Conservation (phyloP, 2,888 invertebrate species). For the Plutella xylostella region DNA sequence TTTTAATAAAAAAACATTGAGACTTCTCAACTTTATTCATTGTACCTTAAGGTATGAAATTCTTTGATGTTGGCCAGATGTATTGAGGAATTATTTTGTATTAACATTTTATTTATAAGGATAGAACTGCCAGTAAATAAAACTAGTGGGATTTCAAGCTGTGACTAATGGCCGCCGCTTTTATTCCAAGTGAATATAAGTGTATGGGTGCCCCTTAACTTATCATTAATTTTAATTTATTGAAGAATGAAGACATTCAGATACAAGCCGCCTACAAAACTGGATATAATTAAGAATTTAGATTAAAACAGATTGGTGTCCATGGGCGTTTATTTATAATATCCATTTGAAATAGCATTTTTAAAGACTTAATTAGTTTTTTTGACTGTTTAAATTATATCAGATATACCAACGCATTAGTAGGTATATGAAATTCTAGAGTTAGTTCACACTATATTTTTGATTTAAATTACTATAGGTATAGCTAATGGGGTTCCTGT, state of each 20-base stretch:
- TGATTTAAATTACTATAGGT: no score
- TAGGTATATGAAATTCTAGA: no score
- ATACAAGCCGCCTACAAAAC: constrained; percentile 37
- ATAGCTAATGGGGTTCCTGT: no score
- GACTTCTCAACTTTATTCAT: constrained; percentile 9
- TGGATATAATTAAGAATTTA: constrained; percentile 34
- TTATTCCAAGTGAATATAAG: constrained; percentile 23
- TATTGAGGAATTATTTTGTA: constrained; percentile 41
- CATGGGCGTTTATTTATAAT: constrained; percentile 40
- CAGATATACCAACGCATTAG: no score
- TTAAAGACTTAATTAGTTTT: no score
- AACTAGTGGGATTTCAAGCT: constrained; percentile 51
- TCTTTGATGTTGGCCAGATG: constrained; percentile 20
- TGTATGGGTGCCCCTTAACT: constrained; percentile 32
- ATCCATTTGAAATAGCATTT: constrained; percentile 20
- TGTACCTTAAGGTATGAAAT: no score
- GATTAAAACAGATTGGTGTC: constrained; percentile 28
- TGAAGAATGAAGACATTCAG: constrained; percentile 51
- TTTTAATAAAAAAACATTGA: neutral
- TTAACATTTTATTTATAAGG: constrained; percentile 47
- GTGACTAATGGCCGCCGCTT: constrained; percentile 50
- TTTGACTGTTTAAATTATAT: no score
- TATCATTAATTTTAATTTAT: constrained; percentile 57
- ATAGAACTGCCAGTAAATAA: constrained; percentile 40
- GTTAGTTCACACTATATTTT: no score